Evolutionary conservation across 2,888 invertebrate genomes (phyloP).

Genomic region (Heliothis peltigera): DNA sequence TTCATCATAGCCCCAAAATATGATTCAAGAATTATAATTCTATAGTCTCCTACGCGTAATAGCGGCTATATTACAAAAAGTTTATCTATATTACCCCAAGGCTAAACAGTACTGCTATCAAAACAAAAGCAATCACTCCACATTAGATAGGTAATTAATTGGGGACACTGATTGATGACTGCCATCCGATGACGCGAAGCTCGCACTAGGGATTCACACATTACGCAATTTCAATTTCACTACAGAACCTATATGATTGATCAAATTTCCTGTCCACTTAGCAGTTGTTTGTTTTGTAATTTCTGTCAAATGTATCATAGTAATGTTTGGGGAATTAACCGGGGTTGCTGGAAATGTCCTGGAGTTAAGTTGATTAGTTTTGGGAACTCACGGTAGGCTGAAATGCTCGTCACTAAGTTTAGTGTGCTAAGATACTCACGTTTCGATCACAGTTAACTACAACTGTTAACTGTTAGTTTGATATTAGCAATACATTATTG

Average conservation of each 20-base stretch:
- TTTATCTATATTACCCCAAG: not conserved
- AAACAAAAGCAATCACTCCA: slow-evolving; percentile 65
- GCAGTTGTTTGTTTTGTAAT: slow-evolving; percentile 37
- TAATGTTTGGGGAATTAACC: not conserved
- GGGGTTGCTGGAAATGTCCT: not conserved
- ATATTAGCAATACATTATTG: too few relatives aligned
- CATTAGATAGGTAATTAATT: slow-evolving; percentile 79
- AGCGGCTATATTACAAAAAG: not conserved
- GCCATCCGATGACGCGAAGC: slow-evolving; percentile 66
- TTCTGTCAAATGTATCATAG: slow-evolving; percentile 28
- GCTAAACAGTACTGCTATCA: slow-evolving; percentile 41
- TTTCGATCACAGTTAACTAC: too few relatives aligned
- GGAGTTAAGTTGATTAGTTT: not conserved
- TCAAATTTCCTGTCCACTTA: slow-evolving; percentile 44
- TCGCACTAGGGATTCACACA: slow-evolving; percentile 70
- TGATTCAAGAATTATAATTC: too few relatives aligned
- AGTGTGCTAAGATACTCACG: too few relatives aligned
- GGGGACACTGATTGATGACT: slow-evolving; percentile 74
- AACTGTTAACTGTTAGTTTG: too few relatives aligned
- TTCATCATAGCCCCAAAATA: too few relatives aligned
- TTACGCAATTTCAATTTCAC: slow-evolving; percentile 61
- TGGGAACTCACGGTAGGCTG: not conserved
- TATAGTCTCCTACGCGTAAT: too few relatives aligned
- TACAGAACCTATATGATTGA: slow-evolving; percentile 37
- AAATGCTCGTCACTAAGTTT: not conserved